Percentiles rank a stretch among this genome's conserved stretches.
Evolutionary conservation across 2,888 invertebrate species (phyloP).

Genomic region (Ochropleura leucogaster): DNA sequence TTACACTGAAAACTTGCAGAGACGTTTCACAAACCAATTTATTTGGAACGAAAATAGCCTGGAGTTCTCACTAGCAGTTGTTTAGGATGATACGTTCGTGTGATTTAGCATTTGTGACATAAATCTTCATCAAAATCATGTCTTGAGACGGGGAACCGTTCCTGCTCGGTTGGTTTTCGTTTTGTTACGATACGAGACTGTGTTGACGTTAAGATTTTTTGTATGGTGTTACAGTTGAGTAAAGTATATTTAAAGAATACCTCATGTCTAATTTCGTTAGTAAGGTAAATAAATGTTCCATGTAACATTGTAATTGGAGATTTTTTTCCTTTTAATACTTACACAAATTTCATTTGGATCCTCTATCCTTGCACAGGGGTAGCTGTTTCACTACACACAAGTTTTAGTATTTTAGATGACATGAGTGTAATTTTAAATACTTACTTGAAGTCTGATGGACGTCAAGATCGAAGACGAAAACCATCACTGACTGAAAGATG

Average conservation of each 20-base stretch:
- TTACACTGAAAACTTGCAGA: slow-evolving; percentile 85
- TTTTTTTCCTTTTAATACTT: too few species aligned
- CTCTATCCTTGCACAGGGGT: too few species aligned
- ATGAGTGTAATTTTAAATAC: too few species aligned
- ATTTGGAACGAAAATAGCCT: slow-evolving; percentile 81
- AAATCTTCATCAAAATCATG: slow-evolving; percentile 83
- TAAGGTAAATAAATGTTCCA: background rate
- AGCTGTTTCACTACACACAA: too few species aligned
- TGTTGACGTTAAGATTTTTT: background rate
- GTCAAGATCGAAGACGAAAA: too few species aligned
- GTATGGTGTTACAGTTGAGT: background rate
- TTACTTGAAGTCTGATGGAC: too few species aligned
- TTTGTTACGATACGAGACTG: slow-evolving; percentile 24
- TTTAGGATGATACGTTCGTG: slow-evolving; percentile 78
- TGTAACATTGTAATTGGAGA: background rate
- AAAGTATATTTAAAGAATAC: background rate
- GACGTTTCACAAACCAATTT: slow-evolving; percentile 76
- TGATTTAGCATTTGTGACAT: slow-evolving; percentile 82
- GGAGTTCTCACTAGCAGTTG: slow-evolving; percentile 64
- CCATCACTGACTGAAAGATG: too few species aligned
- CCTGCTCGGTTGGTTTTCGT: slow-evolving; percentile 48
- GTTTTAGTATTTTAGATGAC: too few species aligned
- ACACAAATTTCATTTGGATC: too few species aligned
- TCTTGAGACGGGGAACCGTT: slow-evolving; percentile 51
- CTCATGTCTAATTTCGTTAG: too few species aligned